Base-by-base conservation (phyloP, 2,888 invertebrate species). In the Mantis religiosa region DNA sequence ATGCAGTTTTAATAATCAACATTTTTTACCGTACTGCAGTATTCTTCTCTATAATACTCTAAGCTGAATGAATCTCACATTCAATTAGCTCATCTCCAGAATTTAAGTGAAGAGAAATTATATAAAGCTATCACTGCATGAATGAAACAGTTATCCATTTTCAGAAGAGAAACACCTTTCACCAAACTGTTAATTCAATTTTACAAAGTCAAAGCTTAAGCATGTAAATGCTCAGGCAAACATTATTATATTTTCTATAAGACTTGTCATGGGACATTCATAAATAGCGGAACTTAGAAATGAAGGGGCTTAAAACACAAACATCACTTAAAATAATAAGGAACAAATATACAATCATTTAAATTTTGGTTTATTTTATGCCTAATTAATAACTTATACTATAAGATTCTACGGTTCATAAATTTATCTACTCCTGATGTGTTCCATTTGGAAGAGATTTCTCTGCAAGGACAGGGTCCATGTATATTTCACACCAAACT, bases 401-500 rank as follows among this genome's bases (percentile, higher is more conserved):
- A 71, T 6, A 71, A 71, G 54, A 71, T 71, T 71, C 54, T 20
- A 25, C 6, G 25, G 54, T 71, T 71, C 54, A 20, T 71, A 71
- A 20, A 20, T 71, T 20, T 25, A 20, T 71, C 41, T 71, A 87
- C 27, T 87, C 87, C 12, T n/a, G 82, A 71, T 82, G 82, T 15
- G 41, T 82, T 82, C 87, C 87, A 41, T 87, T 87, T n/a, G 87
- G 87, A n/a, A 87, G 82, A 14, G 27, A n/a, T 82, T 85, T 41
- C 85, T 89, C 89, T n/a, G 88, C 89, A 12, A 89, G 85, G 7
- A 89, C 8, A 41, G 89, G 83, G 20, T 91, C 92, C 20, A 90
- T 91, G 90, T 93, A 95, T 89, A 96, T 93, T 92, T 97, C 97
- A n/a, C 95, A 95, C 96, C 96, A 97, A 2, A 97, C 93, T 2